Conservation (phyloP, 1,140 invertebrate species). For the Brachystomella parvula region DNA sequence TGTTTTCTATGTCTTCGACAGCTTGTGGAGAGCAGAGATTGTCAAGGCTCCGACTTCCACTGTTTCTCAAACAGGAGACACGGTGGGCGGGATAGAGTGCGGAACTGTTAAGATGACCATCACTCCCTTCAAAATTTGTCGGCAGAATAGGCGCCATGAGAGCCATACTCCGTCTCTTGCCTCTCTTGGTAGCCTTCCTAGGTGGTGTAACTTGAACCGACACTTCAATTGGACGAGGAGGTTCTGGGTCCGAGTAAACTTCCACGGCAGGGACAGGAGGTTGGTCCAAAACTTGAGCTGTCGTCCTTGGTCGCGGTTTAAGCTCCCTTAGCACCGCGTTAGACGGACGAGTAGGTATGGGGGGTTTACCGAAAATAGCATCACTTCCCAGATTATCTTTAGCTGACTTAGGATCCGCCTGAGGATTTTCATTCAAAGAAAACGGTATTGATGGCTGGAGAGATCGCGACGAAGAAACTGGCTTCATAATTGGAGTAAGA, state of each 20-base stretch:
- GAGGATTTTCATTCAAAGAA: constrained; percentile 15
- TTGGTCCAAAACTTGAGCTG: constrained; percentile 19
- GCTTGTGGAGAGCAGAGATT: constrained; percentile 36
- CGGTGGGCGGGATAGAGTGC: neutral
- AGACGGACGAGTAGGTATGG: too few species aligned
- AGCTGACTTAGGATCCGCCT: constrained; percentile 30
- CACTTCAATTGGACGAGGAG: constrained; percentile 32
- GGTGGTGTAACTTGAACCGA: constrained; percentile 33
- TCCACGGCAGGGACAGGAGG: constrained; percentile 1
- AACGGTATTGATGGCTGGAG: neutral
- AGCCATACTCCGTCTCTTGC: constrained; percentile 32
- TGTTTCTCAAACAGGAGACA: constrained; percentile 7
- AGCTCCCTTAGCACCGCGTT: neutral
- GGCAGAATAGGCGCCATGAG: constrained; percentile 26
- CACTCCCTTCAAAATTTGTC: neutral
- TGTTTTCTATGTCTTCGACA: neutral
- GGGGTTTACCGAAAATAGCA: too few species aligned
- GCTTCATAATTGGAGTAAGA: neutral
- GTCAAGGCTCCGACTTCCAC: constrained; percentile 35
- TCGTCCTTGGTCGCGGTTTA: neutral
- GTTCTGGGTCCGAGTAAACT: constrained; percentile 2
- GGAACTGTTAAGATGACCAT: constrained; percentile 8
- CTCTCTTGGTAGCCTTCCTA: constrained; percentile 8
- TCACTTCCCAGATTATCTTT: constrained; percentile 28
- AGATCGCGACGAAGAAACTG: neutral